phyloP scores from a whole-genome alignment of 2,797 vertebrate genomes.

The Danio kyathit region DNA sequence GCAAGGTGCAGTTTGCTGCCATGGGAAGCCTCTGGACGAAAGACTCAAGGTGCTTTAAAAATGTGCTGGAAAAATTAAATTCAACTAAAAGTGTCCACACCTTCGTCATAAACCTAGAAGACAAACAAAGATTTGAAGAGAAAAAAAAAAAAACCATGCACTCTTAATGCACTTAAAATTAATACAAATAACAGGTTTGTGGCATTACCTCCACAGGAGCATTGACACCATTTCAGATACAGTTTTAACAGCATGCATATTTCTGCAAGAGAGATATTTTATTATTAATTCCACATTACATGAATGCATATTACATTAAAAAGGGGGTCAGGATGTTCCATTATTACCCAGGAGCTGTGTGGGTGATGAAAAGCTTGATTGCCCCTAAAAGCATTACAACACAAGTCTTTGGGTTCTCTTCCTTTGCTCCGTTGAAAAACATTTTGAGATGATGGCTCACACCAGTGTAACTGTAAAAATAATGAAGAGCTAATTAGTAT shows the following conservation, averaged over 20 bases:
- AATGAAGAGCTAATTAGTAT: background rate
- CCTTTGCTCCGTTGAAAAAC: conserved; percentile 80
- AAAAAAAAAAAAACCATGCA: no score
- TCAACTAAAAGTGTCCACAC: conserved; percentile 56
- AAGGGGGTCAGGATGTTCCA: background rate
- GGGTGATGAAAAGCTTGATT: conserved; percentile 74
- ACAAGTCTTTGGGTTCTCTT: conserved; percentile 75
- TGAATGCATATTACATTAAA: background rate
- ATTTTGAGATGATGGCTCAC: conserved; percentile 75
- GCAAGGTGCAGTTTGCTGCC: conserved; percentile 42
- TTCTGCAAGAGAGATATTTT: conserved; percentile 19
- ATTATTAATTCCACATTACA: background rate
- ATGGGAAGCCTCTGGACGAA: conserved; percentile 55
- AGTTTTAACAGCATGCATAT: background rate
- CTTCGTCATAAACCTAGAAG: conserved; percentile 53
- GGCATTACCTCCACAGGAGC: conserved; percentile 41
- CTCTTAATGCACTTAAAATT: background rate
- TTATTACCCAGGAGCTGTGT: conserved; percentile 73
- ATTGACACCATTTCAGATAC: background rate
- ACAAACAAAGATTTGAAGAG: conserved; percentile 1
- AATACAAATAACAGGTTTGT: background rate
- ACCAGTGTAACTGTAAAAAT: conserved; percentile 74
- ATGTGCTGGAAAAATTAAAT: conserved; percentile 41
- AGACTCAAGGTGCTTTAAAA: conserved; percentile 55
- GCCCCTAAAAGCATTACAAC: conserved; percentile 85